Evolutionary conservation across 2,113 vertebrate species (phyloP), one percentile per base, ranked within the genome.

Genomic region (Rhipidura dahli): DNA sequence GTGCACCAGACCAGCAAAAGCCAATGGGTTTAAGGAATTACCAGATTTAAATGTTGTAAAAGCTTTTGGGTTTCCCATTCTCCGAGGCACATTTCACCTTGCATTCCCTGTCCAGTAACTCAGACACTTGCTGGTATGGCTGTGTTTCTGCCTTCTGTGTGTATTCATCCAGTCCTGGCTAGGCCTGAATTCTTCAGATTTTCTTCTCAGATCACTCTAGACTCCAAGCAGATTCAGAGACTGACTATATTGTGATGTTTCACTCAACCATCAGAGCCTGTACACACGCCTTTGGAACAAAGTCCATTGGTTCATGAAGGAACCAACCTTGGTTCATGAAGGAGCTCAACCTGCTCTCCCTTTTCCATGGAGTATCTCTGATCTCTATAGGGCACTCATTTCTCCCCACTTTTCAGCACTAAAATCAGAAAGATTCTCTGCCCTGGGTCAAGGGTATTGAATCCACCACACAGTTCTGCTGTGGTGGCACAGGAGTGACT

Each of bases 101-200:
- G 20, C 16, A 1, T n/a, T 75, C 37, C 31, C 40, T 27, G 27
- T 22, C 42, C 12, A 7, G n/a, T 28, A 75, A 18, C 24, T 16
- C 1, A 3, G 47, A 47, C 15, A 20, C 15, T 3, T 12, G 37
- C 10, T 5, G 1, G 15, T 31, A 30, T 8, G n/a, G 28, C 15
- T 33, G 10, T 18, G n/a, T 47, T 39, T 51, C 61, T 79, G 60
- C 26, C 31, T 65, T 27, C 57, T 37, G 9, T 31, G 14, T 28
- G 10, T 6, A 21, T 70, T 7, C 44, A 70, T 30, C 45, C 60
- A 59, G 15, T 0, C 60, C 16, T 45, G 33, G 3, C 28, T 40
- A n/a, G 33, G 54, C 18, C 4, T 26, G 30, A 37, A 35, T 51
- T 84, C 87, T 78, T 31, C 69, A 75, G 35, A 19, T 71, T 83